Percentiles rank a stretch among this genome's conserved stretches.
Evolutionary conservation across 1,140 invertebrate species (phyloP).

Genomic region (silkworm (Bombyx mori)): ASM3026992v2 NC_085126.1:6402001-6402500

Average conservation of each 20-base stretch:
- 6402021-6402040: slow-evolving; percentile 13
- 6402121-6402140: slow-evolving; percentile 12
- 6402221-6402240: slow-evolving; percentile 20
- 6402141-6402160: slow-evolving; percentile 1
- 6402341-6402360: slow-evolving; percentile 16
- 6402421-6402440: slow-evolving; percentile 18
- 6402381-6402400: slow-evolving; percentile 18
- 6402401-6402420: slow-evolving; percentile 16
- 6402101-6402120: slow-evolving; percentile 12
- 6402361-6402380: slow-evolving; percentile 22
- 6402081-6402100: too few relatives aligned
- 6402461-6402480: slow-evolving; percentile 14
- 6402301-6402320: slow-evolving; percentile 20
- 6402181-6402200: slow-evolving; percentile 13
- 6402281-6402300: slow-evolving; percentile 17
- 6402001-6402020: slow-evolving; percentile 14
- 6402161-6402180: slow-evolving; percentile 23
- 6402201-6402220: slow-evolving; percentile 14
- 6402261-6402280: slow-evolving; percentile 17
- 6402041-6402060: slow-evolving; percentile 9
- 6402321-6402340: slow-evolving; percentile 14
- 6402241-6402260: slow-evolving; percentile 20
- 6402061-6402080: too few relatives aligned
- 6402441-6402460: slow-evolving; percentile 16
- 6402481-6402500: slow-evolving; percentile 16